phyloP scores from a whole-genome alignment of 2,113 vertebrate genomes.

The Calcarius ornatus region DNA sequence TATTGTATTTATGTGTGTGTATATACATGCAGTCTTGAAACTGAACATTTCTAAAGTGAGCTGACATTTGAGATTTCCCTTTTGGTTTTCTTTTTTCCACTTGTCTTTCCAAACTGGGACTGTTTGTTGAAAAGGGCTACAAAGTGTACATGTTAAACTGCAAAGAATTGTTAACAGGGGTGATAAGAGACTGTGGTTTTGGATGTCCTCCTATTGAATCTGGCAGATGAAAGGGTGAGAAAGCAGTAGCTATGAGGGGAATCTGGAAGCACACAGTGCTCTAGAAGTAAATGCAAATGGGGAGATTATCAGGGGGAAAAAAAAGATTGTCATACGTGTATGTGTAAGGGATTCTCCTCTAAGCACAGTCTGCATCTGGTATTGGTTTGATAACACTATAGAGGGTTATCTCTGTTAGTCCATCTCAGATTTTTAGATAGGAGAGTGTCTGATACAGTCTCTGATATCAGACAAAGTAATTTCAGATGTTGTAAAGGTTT shows the following conservation, averaged over 20 bases:
- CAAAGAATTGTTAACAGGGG: not conserved
- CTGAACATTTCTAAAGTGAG: not conserved
- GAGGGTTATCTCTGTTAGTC: not conserved
- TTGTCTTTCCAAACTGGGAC: not conserved
- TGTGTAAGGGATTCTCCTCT: not conserved
- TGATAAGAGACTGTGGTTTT: not conserved
- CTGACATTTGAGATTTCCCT: not conserved
- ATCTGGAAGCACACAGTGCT: not conserved
- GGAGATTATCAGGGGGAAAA: not conserved
- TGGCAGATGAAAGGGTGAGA: not conserved
- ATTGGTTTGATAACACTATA: not conserved
- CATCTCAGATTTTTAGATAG: not conserved
- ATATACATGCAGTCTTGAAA: not conserved
- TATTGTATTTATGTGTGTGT: not conserved
- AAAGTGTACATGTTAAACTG: not conserved
- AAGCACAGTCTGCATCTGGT: not conserved
- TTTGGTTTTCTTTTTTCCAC: not conserved
- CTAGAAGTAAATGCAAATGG: not conserved
- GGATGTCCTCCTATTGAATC: not conserved
- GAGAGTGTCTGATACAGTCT: not conserved
- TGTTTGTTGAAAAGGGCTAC: not conserved
- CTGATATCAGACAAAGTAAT: not conserved
- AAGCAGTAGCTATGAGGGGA: not conserved
- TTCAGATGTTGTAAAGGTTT: not conserved
- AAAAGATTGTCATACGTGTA: accelerated